Evolutionary conservation across 2,888 invertebrate species (phyloP).

Genomic region (Aleiodes leptofemur): DNA sequence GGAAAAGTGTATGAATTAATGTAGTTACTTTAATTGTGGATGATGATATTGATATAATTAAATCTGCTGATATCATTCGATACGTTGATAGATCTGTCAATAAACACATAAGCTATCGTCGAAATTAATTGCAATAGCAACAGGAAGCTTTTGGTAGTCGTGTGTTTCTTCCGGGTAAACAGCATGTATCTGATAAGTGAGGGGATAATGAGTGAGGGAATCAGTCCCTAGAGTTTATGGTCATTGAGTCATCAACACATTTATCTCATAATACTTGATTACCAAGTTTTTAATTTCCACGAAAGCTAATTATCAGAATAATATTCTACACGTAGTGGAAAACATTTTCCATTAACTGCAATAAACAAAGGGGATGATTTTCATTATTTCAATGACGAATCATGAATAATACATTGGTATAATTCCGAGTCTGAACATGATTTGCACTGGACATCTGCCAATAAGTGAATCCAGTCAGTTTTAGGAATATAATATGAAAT

Average conservation of each 20-base stretch:
- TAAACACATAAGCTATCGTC: not conserved
- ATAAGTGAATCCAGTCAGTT: not conserved
- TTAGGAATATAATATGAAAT: not conserved
- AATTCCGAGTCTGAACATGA: not conserved
- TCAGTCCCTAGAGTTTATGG: too few relatives aligned
- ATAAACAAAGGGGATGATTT: not conserved
- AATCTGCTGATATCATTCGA: not conserved
- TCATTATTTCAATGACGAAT: not conserved
- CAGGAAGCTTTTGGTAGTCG: not conserved
- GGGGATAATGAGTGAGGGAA: too few relatives aligned
- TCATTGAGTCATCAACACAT: too few relatives aligned
- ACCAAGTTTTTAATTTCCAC: too few relatives aligned
- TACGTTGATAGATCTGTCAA: slow-evolving; percentile 5
- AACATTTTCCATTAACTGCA: not conserved
- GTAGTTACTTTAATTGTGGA: not conserved
- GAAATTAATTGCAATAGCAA: not conserved
- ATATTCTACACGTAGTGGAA: not conserved
- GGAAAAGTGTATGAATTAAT: too few relatives aligned
- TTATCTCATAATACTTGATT: too few relatives aligned
- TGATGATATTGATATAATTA: not conserved
- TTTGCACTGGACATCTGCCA: slow-evolving; percentile 11
- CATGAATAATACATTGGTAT: not conserved
- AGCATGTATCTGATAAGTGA: too few relatives aligned
- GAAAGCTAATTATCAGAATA: too few relatives aligned
- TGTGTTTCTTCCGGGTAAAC: too few relatives aligned